Conservation (phyloP, 2,113 vertebrate genomes). For the Gnathonemus echidnorhynchus region DNA sequence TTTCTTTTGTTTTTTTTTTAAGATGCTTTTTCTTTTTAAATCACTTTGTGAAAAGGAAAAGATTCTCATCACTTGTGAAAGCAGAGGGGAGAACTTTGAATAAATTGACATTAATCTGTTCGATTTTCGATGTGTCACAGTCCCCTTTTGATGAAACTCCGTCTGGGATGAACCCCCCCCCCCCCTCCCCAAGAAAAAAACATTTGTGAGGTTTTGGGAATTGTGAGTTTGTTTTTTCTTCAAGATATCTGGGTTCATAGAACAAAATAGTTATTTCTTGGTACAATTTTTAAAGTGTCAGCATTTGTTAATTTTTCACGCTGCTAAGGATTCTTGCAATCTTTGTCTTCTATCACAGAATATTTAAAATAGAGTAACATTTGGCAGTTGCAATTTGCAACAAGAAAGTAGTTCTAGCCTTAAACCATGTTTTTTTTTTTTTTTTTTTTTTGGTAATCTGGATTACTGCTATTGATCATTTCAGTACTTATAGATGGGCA, state of each 20-base stretch:
- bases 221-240: neutral
- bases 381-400: neutral
- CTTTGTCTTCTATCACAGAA: neutral
- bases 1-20: slow-evolving; percentile 16
- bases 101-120: slow-evolving; percentile 21
- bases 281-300: neutral
- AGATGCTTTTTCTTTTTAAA: slow-evolving; percentile 16
- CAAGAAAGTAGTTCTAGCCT: neutral
- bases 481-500: neutral
- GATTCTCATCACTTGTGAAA: slow-evolving; percentile 4
- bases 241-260: neutral
- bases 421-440: neutral
- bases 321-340: slow-evolving; percentile 11
- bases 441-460: neutral
- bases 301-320: neutral
- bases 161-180: neutral
- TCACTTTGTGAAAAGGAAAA: neutral
- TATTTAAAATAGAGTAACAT: neutral
- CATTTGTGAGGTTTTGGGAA: neutral
- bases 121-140: neutral
- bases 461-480: neutral
- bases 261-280: neutral
- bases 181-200: neutral
- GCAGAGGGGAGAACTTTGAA: neutral
- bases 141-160: neutral